Percentiles rank a stretch among this genome's conserved stretches.
Evolutionary conservation across 2,888 invertebrate genomes (phyloP).

Genomic region (Tribolium freemani): DNA sequence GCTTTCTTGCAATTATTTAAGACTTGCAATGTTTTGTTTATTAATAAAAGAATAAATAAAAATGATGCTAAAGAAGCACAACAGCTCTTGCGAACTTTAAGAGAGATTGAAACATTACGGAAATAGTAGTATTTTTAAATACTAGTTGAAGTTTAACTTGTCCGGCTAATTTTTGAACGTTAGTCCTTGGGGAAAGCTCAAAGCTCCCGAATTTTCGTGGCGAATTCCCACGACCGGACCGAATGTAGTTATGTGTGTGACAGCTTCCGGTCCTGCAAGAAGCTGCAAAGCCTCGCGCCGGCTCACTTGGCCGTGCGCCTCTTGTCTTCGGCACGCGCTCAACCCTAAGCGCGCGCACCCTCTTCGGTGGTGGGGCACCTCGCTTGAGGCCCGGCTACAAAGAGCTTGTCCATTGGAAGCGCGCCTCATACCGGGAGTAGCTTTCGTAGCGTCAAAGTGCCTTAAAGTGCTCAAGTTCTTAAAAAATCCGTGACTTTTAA

Average conservation of each 20-base stretch:
- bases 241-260: conserved; percentile 21
- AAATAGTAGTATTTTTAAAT: too few species aligned
- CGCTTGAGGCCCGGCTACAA: conserved; percentile 61
- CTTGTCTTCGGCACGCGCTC: conserved; percentile 67
- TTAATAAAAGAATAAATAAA: too few species aligned
- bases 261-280: conserved; percentile 53
- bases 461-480: conserved; percentile 21
- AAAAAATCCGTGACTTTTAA: background rate
- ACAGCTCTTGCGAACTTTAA: too few species aligned
- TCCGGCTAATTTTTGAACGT: too few species aligned
- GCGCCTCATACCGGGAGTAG: conserved; percentile 71
- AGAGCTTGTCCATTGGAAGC: conserved; percentile 64
- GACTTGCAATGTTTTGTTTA: too few species aligned
- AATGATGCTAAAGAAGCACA: too few species aligned
- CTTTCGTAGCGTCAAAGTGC: conserved; percentile 65
- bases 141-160: too few species aligned
- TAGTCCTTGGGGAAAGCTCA: too few species aligned
- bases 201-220: background rate
- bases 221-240: conserved; percentile 8
- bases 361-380: conserved; percentile 60
- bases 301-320: conserved; percentile 66
- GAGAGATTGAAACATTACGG: too few species aligned
- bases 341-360: conserved; percentile 64
- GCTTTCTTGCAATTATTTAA: too few species aligned
- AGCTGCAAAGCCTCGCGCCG: conserved; percentile 55